Conservation (phyloP, 64 coral and sea anemone species). For the Dendrophyllia cribrosa region DNA sequence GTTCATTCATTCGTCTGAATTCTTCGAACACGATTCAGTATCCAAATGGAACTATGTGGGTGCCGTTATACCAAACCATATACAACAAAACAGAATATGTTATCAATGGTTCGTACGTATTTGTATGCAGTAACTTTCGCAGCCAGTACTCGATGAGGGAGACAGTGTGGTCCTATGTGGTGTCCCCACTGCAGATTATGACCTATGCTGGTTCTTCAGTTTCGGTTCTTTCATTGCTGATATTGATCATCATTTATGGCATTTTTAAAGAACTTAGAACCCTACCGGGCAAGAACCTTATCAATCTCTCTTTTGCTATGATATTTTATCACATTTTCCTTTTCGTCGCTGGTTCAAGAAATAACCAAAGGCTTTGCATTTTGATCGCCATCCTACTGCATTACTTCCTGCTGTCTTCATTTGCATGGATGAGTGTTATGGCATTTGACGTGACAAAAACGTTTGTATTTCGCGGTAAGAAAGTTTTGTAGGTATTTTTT, state of each 20-base stretch:
- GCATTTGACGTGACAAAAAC: slow-evolving; percentile 61
- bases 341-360: slow-evolving; percentile 27
- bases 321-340: slow-evolving; percentile 67
- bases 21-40: too few relatives aligned
- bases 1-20: neutral
- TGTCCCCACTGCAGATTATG: slow-evolving; percentile 42
- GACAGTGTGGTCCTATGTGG: neutral
- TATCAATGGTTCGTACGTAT: neutral
- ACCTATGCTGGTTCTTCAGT: slow-evolving; percentile 55
- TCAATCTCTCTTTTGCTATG: slow-evolving; percentile 54
- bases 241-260: slow-evolving; percentile 38
- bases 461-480: slow-evolving; percentile 56
- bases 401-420: slow-evolving; percentile 69
- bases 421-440: slow-evolving; percentile 79
- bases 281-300: slow-evolving; percentile 68
- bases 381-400: slow-evolving; percentile 43
- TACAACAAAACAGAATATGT: neutral
- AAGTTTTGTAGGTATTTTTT: neutral
- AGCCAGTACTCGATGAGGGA: neutral
- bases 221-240: slow-evolving; percentile 38
- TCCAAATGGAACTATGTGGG: slow-evolving; percentile 12
- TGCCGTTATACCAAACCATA: neutral
- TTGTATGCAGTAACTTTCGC: neutral
- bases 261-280: slow-evolving; percentile 48
- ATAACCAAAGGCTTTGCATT: slow-evolving; percentile 26